Percentiles rank a stretch among this genome's conserved stretches.
These are phyloP conservation scores for Denticeps clupeoides DNA, from an alignment of 2,797 vertebrate species.

Conservation along the genomic window DNA sequence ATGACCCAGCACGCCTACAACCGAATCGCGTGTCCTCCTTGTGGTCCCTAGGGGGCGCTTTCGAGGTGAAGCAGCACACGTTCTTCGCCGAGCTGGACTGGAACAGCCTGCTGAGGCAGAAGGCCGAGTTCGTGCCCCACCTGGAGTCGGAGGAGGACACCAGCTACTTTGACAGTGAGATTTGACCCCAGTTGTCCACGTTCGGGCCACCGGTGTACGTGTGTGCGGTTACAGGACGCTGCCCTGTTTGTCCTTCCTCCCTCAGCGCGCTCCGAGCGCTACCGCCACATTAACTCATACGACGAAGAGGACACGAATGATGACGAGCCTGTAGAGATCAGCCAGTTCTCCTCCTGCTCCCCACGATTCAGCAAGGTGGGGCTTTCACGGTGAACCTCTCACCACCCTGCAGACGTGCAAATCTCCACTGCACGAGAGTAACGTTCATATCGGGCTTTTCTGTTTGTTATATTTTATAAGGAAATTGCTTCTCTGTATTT, in stretches of 20 bases:
- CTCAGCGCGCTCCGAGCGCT: conserved; percentile 81
- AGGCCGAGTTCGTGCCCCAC: conserved; percentile 85
- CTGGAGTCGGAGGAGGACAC: conserved; percentile 89
- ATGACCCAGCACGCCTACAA: no score
- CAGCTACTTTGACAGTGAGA: conserved; percentile 87
- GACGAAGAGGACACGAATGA: conserved; percentile 89
- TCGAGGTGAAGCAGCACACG: conserved; percentile 78
- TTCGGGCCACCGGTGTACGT: neutral
- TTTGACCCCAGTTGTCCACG: neutral
- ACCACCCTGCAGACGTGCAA: neutral
- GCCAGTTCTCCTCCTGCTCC: conserved; percentile 86
- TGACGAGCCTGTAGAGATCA: conserved; percentile 85
- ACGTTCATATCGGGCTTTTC: no score
- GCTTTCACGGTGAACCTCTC: conserved; percentile 4
- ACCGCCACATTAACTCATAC: conserved; percentile 80
- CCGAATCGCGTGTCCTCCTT: conserved; percentile 9
- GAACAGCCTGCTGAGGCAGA: conserved; percentile 83
- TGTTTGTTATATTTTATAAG: no score
- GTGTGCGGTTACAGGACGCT: neutral
- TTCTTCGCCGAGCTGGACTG: conserved; percentile 85
- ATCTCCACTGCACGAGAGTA: no score
- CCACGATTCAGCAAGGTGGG: conserved; percentile 85
- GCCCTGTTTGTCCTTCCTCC: no score
- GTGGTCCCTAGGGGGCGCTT: conserved; percentile 69
- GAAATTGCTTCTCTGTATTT: no score